Percentiles rank a stretch among this genome's conserved stretches.
Evolutionary conservation across 2,113 vertebrate genomes (phyloP).

Genomic region (Ageneiosus marmoratus): DNA sequence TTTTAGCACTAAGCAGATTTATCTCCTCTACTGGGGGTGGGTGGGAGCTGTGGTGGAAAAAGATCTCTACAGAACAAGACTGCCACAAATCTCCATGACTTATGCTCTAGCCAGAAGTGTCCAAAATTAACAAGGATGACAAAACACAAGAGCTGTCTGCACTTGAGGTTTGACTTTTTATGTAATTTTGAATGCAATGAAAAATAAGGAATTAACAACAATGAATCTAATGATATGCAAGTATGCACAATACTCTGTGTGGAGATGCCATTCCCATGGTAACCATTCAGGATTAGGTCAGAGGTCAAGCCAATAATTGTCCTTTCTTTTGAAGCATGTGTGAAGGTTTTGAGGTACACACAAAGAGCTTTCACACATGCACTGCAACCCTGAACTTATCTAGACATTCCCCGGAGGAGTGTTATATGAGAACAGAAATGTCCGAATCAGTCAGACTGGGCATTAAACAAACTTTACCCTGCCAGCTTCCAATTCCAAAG

Average conservation of each 20-base stretch:
- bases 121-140: background rate
- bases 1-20: slow-evolving; percentile 64
- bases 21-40: slow-evolving; percentile 54
- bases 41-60: slow-evolving; percentile 17
- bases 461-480: too few species aligned
- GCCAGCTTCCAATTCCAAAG: too few species aligned
- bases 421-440: too few species aligned
- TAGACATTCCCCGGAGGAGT: too few species aligned
- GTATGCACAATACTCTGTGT: slow-evolving; percentile 25
- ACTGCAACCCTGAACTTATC: too few species aligned
- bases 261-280: slow-evolving; percentile 52
- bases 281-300: slow-evolving; percentile 56
- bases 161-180: background rate
- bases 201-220: slow-evolving; percentile 14
- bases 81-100: slow-evolving; percentile 26
- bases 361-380: too few species aligned
- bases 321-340: slow-evolving; percentile 40
- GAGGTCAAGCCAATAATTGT: slow-evolving; percentile 62
- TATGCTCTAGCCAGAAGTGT: background rate
- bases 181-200: background rate
- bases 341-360: slow-evolving; percentile 43
- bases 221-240: slow-evolving; percentile 44
- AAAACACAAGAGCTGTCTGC: background rate
- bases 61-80: slow-evolving; percentile 40
- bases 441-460: too few species aligned